Base-by-base conservation (phyloP, 2,797 vertebrate species). In the Apogon hyalosoma region DNA sequence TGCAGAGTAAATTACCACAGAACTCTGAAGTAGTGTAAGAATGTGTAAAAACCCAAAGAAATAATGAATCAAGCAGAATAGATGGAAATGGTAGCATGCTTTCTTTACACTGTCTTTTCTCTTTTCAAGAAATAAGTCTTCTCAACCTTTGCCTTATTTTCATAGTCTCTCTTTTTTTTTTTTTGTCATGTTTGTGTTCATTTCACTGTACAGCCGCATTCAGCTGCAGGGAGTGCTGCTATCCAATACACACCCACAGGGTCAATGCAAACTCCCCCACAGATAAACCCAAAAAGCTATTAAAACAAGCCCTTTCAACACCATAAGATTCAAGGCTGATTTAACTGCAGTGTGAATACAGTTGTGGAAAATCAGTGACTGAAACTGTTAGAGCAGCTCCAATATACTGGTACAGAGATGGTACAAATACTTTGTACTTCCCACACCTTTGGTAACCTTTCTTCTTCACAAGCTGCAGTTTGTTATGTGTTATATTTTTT, bases 221-320 rank as follows among this genome's bases (percentile, higher is more conserved):
- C 12, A 50, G 73, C 66, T 16, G 15, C 63, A 68, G 67, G 65
- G 58, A 73, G 49, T 57, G 40, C 77, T 55, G 50, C 50, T 63
- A 43, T 80, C 69, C 48, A 63, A 52, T 10, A 75, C 64, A 79
- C 43, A 72, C 45, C 18, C 57, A 67, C 61, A 65, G 53, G 72
- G 73, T 79, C 81, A 76, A 71, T 19, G 69, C 60, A 65, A 63
- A 75, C 49, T 71, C 64, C 60, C 41, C 58, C 69, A 33, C 39
- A 75, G 57, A 79, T 53, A 61, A 82, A 82, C 51, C 73, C 49
- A 51, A 73, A 86, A 86, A 76, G 53, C 63, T 67, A 79, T 83
- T 90, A 67, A 80, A 84, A 83, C 49, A 66, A 81, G 68, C 41
- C 51, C 42, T 79, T 85, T 84, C 70, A 75, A 46, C 68, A 63